Conservation (phyloP, 1,140 invertebrate species). For the Drosophila pseudoananassae region DNA sequence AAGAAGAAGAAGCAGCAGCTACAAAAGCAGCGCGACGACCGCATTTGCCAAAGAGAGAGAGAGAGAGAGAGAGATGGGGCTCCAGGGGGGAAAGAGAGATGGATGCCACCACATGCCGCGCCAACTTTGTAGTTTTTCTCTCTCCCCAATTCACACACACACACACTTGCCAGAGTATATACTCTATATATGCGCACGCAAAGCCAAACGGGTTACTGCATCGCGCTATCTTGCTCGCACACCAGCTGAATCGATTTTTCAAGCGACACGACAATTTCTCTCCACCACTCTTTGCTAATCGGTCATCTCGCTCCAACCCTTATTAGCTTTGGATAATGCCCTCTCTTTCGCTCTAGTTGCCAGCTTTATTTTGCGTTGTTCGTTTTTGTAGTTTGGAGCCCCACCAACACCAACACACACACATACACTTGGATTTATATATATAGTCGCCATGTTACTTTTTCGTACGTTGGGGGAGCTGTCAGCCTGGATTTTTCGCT, state of each 20-base stretch:
- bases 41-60: constrained; percentile 47
- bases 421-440: constrained; percentile 32
- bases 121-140: constrained; percentile 72
- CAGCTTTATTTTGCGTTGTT: constrained; percentile 60
- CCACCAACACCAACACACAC: constrained; percentile 21
- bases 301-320: constrained; percentile 41
- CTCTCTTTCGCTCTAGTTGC: constrained; percentile 35
- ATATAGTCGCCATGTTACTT: constrained; percentile 71
- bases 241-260: constrained; percentile 77
- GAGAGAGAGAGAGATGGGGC: constrained; percentile 3
- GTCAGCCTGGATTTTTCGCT: constrained; percentile 76
- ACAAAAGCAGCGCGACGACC: constrained; percentile 52
- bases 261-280: constrained; percentile 77
- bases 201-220: constrained; percentile 71
- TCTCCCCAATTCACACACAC: constrained; percentile 32
- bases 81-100: constrained; percentile 15
- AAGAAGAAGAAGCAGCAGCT: constrained; percentile 9
- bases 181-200: constrained; percentile 55
- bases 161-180: constrained; percentile 20
- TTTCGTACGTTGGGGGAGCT: constrained; percentile 73
- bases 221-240: constrained; percentile 48
- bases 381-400: constrained; percentile 54
- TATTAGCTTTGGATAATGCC: background rate
- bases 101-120: constrained; percentile 73
- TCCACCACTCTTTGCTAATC: constrained; percentile 31